Evolutionary conservation across 2,888 invertebrate genomes (phyloP).

Genomic region (Agelastica alni): DNA sequence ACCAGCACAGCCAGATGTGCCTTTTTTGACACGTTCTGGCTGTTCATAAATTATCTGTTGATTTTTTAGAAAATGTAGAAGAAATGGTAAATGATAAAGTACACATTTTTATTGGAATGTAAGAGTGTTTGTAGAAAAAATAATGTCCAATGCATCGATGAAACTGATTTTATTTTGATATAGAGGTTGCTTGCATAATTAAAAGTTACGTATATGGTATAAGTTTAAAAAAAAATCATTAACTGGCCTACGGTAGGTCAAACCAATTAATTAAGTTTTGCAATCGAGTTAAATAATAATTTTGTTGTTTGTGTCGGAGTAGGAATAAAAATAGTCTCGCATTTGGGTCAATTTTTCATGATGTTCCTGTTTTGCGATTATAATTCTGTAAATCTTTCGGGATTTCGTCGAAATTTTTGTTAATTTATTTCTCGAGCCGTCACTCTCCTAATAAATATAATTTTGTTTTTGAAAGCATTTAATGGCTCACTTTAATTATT

Average conservation of each 20-base stretch:
- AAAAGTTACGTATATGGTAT: too few relatives aligned
- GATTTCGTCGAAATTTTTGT: slow-evolving; percentile 11
- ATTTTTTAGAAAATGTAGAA: too few relatives aligned
- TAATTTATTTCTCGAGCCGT: slow-evolving; percentile 11
- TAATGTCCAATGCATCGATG: too few relatives aligned
- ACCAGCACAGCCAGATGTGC: too few relatives aligned
- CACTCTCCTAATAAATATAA: slow-evolving; percentile 7
- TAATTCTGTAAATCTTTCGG: slow-evolving; percentile 14
- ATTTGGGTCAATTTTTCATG: slow-evolving; percentile 26
- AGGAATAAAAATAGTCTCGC: slow-evolving; percentile 23
- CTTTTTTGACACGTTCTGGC: too few relatives aligned
- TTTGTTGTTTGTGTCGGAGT: slow-evolving; percentile 24
- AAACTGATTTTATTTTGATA: too few relatives aligned
- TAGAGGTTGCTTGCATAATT: too few relatives aligned
- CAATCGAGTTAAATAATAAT: slow-evolving; percentile 31
- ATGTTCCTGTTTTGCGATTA: slow-evolving; percentile 8
- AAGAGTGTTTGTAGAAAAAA: too few relatives aligned
- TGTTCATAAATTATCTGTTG: too few relatives aligned
- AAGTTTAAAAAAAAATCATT: too few relatives aligned
- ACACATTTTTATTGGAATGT: too few relatives aligned
- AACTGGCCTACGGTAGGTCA: slow-evolving; percentile 16
- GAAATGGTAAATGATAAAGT: too few relatives aligned
- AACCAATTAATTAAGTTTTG: slow-evolving; percentile 28
- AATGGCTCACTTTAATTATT: slow-evolving; percentile 4
- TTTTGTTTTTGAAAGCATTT: not conserved